Evolutionary conservation across 2,113 vertebrate species (phyloP).

Genomic region (Neotoma lepida): DNA sequence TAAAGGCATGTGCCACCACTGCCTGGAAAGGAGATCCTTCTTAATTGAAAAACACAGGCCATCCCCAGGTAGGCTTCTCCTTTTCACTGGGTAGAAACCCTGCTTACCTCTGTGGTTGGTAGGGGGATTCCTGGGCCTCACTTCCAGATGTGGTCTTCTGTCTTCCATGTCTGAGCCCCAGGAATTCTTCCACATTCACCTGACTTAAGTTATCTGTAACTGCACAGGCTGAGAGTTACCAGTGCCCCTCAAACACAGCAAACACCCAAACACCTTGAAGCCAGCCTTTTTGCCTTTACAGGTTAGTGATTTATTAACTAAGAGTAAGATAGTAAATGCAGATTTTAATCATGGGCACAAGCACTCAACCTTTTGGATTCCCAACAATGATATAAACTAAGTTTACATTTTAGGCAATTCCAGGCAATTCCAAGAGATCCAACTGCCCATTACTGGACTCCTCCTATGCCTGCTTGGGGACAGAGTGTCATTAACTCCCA

Average conservation of each 20-base stretch:
- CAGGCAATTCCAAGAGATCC: background rate
- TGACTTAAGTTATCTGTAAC: constrained; percentile 38
- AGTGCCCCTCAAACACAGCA: constrained; percentile 5
- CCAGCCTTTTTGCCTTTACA: background rate
- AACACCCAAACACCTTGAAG: background rate
- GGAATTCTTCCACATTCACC: background rate
- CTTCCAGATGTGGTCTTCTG: constrained; percentile 68
- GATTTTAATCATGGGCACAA: constrained; percentile 11
- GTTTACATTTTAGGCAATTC: constrained; percentile 29
- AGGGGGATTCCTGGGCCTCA: constrained; percentile 6
- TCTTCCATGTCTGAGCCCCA: constrained; percentile 72
- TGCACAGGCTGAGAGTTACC: constrained; percentile 6
- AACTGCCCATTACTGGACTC: background rate
- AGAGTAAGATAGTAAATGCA: constrained; percentile 20
- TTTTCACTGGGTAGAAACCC: background rate
- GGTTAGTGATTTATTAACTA: background rate
- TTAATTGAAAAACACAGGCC: background rate
- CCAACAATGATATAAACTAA: constrained; percentile 22
- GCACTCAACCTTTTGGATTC: background rate
- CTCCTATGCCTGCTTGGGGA: background rate
- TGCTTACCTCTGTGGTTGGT: constrained; percentile 77
- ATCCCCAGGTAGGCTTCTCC: background rate
- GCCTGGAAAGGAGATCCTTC: background rate
- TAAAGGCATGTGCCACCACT: background rate
- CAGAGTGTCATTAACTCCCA: background rate